Evolutionary conservation across 1,140 invertebrate species (phyloP), one percentile per base, ranked within the genome.

Genomic region (Myzus persicae): DNA sequence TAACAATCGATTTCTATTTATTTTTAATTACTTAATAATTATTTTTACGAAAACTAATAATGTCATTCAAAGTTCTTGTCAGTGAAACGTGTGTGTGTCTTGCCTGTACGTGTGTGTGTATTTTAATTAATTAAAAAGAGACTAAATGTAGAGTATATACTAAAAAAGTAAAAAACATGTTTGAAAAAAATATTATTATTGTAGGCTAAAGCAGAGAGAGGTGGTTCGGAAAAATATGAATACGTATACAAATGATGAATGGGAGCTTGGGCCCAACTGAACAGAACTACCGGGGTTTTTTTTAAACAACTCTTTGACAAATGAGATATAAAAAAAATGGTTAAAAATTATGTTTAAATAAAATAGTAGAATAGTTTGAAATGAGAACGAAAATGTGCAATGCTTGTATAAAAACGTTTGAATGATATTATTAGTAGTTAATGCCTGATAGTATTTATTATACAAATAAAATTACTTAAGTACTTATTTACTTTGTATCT

Each of bases 271-370:
- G 42, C 14, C n/a, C 42, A 48, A 48, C 90, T 81, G 48, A 92
- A 92, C 76, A 38, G 42, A 92, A 92, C 67, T 92, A 92, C 59
- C n/a, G 42, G 8, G 42, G 31, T n/a, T 44, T 81, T 76, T 91
- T 92, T 91, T 18, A 81, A 81, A 91, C 42, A 92, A 92, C 90
- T 82, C 90, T 92, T 92, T 92, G 90, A 92, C 90, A 92, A 92
- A 92, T 92, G 90, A 92, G 90, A 82, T 92, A 67, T 36, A n/a
- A 91, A 91, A 91, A 54, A 67, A 67, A 91, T 38, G n/a, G 18
- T 67, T 42, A 91, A 81, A 91, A 82, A 81, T 82, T 46, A 36
- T 67, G 67, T 91, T 91, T 81, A 36, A 81, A 46, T 81, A 81
- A 76, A 38, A 91, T 46, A 76, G 7, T 18, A 8, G 59, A 40